Evolutionary conservation across 2,797 vertebrate genomes (phyloP).

Genomic region (Dermochelys coriacea): DNA sequence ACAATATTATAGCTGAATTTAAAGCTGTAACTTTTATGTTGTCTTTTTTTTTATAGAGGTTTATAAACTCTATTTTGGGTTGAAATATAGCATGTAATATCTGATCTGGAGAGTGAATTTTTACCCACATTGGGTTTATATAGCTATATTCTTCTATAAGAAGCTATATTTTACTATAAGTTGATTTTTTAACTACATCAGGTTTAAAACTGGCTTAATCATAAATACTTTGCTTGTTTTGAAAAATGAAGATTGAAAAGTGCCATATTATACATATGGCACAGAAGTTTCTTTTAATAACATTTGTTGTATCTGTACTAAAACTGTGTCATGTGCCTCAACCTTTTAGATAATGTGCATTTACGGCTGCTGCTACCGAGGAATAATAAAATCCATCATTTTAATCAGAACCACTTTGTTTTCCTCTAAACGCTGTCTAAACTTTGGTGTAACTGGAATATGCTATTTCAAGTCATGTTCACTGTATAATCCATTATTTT

Average conservation of each 20-base stretch:
- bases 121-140: not conserved
- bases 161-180: not conserved
- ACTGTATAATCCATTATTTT: not conserved
- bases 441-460: not conserved
- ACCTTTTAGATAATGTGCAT: not conserved
- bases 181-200: not conserved
- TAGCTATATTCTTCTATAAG: not conserved
- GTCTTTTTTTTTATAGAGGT: not conserved
- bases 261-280: not conserved
- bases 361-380: not conserved
- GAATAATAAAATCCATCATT: not conserved
- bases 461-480: not conserved
- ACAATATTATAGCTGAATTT: not conserved
- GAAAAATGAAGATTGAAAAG: not conserved
- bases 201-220: not conserved
- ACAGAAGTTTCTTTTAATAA: not conserved
- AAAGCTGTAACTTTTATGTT: not conserved
- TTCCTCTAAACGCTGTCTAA: not conserved
- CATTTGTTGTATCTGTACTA: not conserved
- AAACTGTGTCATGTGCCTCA: not conserved
- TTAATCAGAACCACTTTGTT: not conserved
- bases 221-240: not conserved
- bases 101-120: not conserved
- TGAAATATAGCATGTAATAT: not conserved
- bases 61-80: not conserved